Conservation (phyloP, 2,113 vertebrate genomes). For the Lagopus leucura region DNA sequence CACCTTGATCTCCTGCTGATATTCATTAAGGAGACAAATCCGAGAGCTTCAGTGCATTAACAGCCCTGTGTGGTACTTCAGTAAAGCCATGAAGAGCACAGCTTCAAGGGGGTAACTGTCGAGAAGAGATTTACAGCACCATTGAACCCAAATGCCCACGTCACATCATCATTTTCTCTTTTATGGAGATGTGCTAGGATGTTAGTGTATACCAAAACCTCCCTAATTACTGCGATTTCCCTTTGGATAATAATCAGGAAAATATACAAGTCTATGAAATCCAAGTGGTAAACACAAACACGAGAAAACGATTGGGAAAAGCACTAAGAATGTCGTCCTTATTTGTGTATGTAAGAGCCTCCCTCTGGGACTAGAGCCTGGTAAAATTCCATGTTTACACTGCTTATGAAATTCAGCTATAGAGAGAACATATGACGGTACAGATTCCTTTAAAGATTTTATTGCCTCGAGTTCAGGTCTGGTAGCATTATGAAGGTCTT, state of each 20-base stretch:
- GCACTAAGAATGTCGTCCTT: neutral
- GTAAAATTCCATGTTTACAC: conserved; percentile 61
- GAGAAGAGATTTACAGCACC: neutral
- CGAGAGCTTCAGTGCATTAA: neutral
- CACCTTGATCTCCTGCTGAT: neutral
- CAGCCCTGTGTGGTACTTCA: neutral
- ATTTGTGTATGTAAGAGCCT: conserved; percentile 21
- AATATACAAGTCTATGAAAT: conserved; percentile 4
- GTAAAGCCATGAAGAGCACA: neutral
- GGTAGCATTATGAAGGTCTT: conserved; percentile 50
- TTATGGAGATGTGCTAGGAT: neutral
- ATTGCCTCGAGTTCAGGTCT: conserved; percentile 47
- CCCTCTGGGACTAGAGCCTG: neutral
- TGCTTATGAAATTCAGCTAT: conserved; percentile 55
- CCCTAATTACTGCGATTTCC: conserved; percentile 35
- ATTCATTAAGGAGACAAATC: neutral
- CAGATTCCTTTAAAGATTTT: conserved; percentile 59
- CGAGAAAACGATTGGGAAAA: neutral
- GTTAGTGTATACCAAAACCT: conserved; percentile 1
- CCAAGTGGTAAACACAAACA: conserved; percentile 27
- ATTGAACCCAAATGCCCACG: neutral
- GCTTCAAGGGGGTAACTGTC: neutral
- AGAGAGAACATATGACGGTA: conserved; percentile 21
- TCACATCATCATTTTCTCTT: neutral
- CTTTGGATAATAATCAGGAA: conserved; percentile 36